Base-by-base conservation (phyloP, 2,797 vertebrate genomes). In the Ambastaia sidthimunki region DNA sequence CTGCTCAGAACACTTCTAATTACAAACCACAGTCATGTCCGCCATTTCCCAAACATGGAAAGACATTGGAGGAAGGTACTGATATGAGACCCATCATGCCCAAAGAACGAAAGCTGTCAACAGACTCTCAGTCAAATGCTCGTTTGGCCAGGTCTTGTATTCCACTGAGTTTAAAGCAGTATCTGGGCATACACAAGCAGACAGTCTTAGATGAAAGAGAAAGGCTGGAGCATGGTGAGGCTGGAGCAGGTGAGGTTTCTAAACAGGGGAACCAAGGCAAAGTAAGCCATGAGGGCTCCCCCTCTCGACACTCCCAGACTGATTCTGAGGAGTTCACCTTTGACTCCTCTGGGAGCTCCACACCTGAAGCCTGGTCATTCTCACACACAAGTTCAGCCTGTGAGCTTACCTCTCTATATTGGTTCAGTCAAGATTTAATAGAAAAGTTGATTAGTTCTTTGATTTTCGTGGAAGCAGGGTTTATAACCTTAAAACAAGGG, bases 321-420 rank as follows among this genome's bases (percentile, higher is more conserved):
- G 78, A 78, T 21, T 83, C 74, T 4, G 74, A 74, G 76, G 83
- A 81, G 65, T 72, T 78, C 67, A 73, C 79, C 2, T 63, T 52
- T 63, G 83, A 79, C 68, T 86, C 81, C 76, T 86, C 84, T 44
- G 85, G 85, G 60, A 85, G 87, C 34, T 79, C 71, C 75, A 66
- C 78, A 28, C 72, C 86, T 60, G 77, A 74, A 68, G 63, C 85
- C 31, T 74, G 83, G 84, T 88, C 83, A 78, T 80, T 88, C 79
- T 78, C 87, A 81, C 74, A 82, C 82, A 82, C 87, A 87, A 89
- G 86, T 91, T 88, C 88, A 89, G 81, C 77, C 86, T 90, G 92
- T 93, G 90, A 92, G 92, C 86, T 81, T 60, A 11, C 54, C 41
- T 80, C 65, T 81, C 50, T 67, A 37, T 74, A 73, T 71, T 70